These are phyloP conservation scores for Chionoecetes opilio DNA, from an alignment of 1,140 invertebrate species.

Conservation along the genomic window DNA sequence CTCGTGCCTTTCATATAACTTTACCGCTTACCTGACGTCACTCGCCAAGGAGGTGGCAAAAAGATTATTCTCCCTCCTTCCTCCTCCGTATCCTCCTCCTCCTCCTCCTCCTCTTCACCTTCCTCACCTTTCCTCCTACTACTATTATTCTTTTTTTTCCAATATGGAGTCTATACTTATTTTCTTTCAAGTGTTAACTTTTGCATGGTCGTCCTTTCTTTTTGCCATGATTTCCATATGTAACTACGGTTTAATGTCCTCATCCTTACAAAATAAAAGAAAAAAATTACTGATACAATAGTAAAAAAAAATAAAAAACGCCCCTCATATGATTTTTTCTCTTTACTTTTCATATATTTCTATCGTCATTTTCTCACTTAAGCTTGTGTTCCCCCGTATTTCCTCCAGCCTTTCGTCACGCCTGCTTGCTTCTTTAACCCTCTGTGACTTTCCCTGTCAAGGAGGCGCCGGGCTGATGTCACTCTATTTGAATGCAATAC, in stretches of 20 bases:
- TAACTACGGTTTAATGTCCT: no score
- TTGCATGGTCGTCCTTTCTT: not conserved
- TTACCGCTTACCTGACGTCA: conserved; percentile 67
- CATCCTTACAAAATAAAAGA: no score
- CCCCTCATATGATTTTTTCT: not conserved
- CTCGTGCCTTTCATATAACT: conserved; percentile 71
- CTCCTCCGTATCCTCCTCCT: not conserved
- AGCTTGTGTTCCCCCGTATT: not conserved
- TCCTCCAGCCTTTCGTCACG: not conserved
- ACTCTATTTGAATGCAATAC: not conserved
- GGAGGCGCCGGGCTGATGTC: not conserved
- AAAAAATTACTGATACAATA: no score
- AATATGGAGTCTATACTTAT: not conserved
- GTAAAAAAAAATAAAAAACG: not conserved
- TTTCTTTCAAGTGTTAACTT: not conserved
- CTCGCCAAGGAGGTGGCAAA: conserved; percentile 28
- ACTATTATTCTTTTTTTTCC: not conserved
- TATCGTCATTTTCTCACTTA: not conserved
- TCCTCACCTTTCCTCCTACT: not conserved
- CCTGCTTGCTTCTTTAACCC: not conserved
- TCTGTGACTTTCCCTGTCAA: not conserved
- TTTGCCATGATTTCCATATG: not conserved
- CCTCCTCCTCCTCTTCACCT: conserved; percentile 2
- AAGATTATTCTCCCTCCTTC: conserved; percentile 37
- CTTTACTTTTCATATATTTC: not conserved